Base-by-base conservation (phyloP, 2,113 vertebrate genomes). In the Thalassoma bifasciatum region DNA sequence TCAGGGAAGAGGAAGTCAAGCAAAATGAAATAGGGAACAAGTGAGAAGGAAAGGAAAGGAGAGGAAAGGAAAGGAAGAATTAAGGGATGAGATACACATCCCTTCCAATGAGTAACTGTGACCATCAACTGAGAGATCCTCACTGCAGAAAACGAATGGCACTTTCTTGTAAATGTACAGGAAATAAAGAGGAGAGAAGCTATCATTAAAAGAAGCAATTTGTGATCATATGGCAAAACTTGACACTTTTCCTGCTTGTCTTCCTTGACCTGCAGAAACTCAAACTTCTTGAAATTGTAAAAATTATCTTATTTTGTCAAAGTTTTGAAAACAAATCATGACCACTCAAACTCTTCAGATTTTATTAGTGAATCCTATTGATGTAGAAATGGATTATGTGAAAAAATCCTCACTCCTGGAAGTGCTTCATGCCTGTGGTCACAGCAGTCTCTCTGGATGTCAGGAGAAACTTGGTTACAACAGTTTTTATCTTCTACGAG, bases 371-470 rank as follows among this genome's bases (percentile, higher is more conserved):
- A 16, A 16, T 16, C 47, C 36, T 17, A 59, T 66, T 76, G 2
- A 46, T 46, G 42, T 17, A 16, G 16, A 17, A 46, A 16, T 17
- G 13, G 16, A 5, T 16, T 1, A 2, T 17, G 6, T 46, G 11
- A 7, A 46, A 46, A 16, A 17, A 17, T 2, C 44, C 17, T 4
- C 7, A 46, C 17, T 46, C 14, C 14, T 30, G 30, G 30, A 4
- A 46, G 14, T 46, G 3, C 6, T 7, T 46, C 14, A 0, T 2
- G 10, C 17, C 21, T 44, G 26, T 3, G 46, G 34, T 17, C 5
- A 36, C 66, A 63, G 37, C 22, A 6, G 26, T 49, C 1, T 60
- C 22, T 86, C 95, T 9, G 94, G 92, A 47, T 93, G 95, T 85
- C 88, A 95, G 84, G 93, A 5, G 13, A 44, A 16, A 16, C 42